Percentiles rank a stretch among this genome's conserved stretches.
phyloP scores from a whole-genome alignment of 1,140 invertebrate species.

The Mycetomoellerius zeteki region DNA sequence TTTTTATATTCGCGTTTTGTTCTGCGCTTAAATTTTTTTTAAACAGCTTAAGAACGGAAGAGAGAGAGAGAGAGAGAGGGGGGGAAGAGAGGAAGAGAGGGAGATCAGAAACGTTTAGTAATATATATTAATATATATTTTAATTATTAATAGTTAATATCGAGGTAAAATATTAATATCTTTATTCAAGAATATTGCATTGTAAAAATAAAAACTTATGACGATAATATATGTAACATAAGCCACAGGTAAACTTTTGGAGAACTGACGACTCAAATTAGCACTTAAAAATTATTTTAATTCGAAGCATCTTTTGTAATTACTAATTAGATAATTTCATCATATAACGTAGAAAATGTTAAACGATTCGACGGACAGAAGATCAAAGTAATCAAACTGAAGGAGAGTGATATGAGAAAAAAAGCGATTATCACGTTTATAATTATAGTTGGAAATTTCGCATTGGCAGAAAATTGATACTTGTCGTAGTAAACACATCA shows the following conservation, averaged over 20 bases:
- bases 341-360: not conserved
- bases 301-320: not conserved
- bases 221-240: not conserved
- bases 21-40: not conserved
- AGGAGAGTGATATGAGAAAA: not conserved
- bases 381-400: not conserved
- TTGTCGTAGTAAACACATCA: not conserved
- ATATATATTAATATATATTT: too few species aligned
- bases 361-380: not conserved
- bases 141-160: not conserved
- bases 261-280: not conserved
- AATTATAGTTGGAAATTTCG: too few species aligned
- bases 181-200: constrained; percentile 4
- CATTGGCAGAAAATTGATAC: not conserved
- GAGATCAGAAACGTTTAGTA: too few species aligned
- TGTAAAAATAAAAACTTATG: not conserved
- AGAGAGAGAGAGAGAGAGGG: too few species aligned
- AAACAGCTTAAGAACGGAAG: not conserved
- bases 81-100: too few species aligned
- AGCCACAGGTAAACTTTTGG: not conserved
- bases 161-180: not conserved
- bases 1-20: not conserved
- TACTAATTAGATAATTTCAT: not conserved
- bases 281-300: not conserved
- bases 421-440: not conserved